phyloP scores from a whole-genome alignment of 2,113 vertebrate species.

The Tupaia tana region DNA sequence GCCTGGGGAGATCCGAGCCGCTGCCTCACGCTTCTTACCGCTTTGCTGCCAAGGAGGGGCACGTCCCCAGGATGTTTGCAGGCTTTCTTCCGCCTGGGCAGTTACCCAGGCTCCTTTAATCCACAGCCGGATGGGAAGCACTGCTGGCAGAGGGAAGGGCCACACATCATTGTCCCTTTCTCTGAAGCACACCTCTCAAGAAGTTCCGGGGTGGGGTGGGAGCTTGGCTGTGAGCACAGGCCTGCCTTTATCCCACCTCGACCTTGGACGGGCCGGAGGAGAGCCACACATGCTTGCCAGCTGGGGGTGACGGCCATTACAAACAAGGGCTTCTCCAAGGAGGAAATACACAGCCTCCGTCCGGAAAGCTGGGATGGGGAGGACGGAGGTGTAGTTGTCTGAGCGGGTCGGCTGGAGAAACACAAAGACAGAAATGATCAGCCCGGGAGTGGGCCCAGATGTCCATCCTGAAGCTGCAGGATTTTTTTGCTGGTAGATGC shows the following conservation, averaged over 20 bases:
- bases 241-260: conserved; percentile 74
- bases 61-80: conserved; percentile 75
- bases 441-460: neutral
- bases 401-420: conserved; percentile 63
- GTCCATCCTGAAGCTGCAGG: neutral
- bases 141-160: conserved; percentile 68
- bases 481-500: neutral
- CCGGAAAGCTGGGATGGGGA: neutral
- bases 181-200: conserved; percentile 67
- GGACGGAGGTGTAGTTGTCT: neutral
- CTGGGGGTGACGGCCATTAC: conserved; percentile 62
- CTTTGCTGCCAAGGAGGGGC: conserved; percentile 54
- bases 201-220: conserved; percentile 76
- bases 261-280: neutral
- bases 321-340: conserved; percentile 73
- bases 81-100: conserved; percentile 73
- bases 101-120: conserved; percentile 71
- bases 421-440: conserved; percentile 55
- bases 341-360: conserved; percentile 62
- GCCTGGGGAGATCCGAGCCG: neutral
- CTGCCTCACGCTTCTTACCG: neutral
- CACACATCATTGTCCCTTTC: conserved; percentile 67
- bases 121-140: conserved; percentile 73
- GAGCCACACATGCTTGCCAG: conserved; percentile 40
- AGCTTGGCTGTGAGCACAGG: conserved; percentile 74